Conservation (phyloP, 2,113 vertebrate species). For the Tiliqua scincoides region DNA sequence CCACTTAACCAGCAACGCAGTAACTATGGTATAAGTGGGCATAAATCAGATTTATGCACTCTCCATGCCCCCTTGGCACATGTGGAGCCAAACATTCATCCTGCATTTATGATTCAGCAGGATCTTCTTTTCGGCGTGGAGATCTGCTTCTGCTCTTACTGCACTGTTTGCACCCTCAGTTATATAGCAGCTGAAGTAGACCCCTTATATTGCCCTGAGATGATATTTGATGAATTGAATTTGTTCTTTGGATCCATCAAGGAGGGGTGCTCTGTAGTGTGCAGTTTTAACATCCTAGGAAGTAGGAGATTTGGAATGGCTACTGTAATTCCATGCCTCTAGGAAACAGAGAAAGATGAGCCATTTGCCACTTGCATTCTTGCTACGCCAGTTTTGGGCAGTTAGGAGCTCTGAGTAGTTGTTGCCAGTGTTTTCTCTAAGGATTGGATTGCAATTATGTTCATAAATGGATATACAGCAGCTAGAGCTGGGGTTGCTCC, state of each 20-base stretch:
- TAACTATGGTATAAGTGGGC: too few relatives aligned
- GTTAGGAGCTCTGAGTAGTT: not conserved
- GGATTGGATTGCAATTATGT: not conserved
- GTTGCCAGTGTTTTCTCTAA: not conserved
- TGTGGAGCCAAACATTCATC: not conserved
- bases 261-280: not conserved
- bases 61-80: not conserved
- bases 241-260: slow-evolving; percentile 8
- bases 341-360: not conserved
- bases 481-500: not conserved
- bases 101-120: not conserved
- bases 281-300: slow-evolving; percentile 6
- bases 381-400: not conserved
- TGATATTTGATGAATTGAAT: not conserved
- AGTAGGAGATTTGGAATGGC: not conserved
- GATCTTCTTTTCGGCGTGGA: not conserved
- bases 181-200: not conserved
- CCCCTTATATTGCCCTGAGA: not conserved
- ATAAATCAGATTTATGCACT: not conserved
- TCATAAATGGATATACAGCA: not conserved
- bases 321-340: not conserved
- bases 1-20: not conserved
- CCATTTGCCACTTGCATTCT: not conserved
- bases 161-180: not conserved
- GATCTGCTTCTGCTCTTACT: slow-evolving; percentile 1